Base-by-base conservation (phyloP, 2,888 invertebrate species). In the Mythimna pallens region DNA sequence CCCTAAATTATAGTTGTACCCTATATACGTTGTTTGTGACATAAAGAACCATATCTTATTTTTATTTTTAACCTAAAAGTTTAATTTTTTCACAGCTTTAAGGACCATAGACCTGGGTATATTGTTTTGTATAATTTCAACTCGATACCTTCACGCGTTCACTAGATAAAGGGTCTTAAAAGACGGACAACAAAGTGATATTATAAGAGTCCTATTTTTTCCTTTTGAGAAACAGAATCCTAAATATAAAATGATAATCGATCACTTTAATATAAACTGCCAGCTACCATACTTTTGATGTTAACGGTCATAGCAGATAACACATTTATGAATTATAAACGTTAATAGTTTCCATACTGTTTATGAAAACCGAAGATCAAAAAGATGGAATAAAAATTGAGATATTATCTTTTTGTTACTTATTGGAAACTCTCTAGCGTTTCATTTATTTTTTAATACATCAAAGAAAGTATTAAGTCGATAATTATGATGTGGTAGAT, bases 331-430 rank as follows among this genome's bases (percentile, higher is more conserved):
- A 81, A 82, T 82, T 73, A 76, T 54, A 75, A 59, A 65, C 68
- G 36, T 65, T 72, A 63, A 71, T 62, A 65, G 72, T 76, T 77
- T 81, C 62, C 36, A 67, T 70, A 70, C 64, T 86, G 82, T 87
- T 86, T 86, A 87, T 68, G 54, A 72, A 70, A 76, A 47, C 22
- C 6, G 12, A 52, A 85, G 86, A 86, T 86, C 87, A 86, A 86
- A 85, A 81, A 82, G 79, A 73, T 61, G 22, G 17, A 22, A 65
- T 67, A 78, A 65, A 74, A 72, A 61, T 40, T 65, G 4, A 68
- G 58, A 50, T 73, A 65, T 43, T 52, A 12, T 61, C 8, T 55
- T 77, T 63, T 20, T 20, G 55, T 22, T 54, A 36, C 52, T 22
- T 78, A 69, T 50, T 65, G 22, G 14, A 40, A 75, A 54, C 5